phyloP scores from a whole-genome alignment of 2,113 vertebrate species.

The Poicephalus meyeri region DNA sequence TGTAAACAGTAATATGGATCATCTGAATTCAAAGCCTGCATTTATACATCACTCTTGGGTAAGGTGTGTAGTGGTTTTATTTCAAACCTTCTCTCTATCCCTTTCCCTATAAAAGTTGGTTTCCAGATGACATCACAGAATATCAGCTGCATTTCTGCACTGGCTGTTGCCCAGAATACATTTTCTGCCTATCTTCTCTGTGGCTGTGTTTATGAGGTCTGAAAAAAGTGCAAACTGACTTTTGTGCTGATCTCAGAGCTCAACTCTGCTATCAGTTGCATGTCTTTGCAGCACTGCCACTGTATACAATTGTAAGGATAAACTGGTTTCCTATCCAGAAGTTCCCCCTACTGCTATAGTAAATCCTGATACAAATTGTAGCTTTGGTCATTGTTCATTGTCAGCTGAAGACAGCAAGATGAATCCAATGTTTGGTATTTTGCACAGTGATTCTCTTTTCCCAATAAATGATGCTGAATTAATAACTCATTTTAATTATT shows the following conservation, averaged over 20 bases:
- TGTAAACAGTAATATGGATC: not conserved
- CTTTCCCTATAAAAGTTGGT: not conserved
- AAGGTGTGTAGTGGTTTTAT: not conserved
- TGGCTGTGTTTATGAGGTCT: not conserved
- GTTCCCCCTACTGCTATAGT: not conserved
- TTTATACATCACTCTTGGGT: not conserved
- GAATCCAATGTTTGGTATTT: not conserved
- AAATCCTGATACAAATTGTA: not conserved
- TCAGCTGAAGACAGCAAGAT: not conserved
- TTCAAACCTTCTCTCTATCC: not conserved
- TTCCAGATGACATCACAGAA: not conserved
- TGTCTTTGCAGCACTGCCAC: not conserved
- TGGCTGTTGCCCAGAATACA: not conserved
- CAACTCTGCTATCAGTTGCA: not conserved
- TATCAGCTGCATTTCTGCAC: not conserved
- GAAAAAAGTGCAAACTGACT: not conserved
- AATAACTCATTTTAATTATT: constrained; percentile 8
- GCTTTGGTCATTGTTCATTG: not conserved
- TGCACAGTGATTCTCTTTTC: not conserved
- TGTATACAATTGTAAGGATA: not conserved
- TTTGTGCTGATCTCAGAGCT: not conserved
- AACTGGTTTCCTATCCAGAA: not conserved
- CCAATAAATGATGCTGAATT: not conserved
- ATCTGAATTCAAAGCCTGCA: not conserved
- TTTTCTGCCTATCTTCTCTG: not conserved